These are phyloP conservation scores for Procambarus clarkii DNA, from an alignment of 1,140 invertebrate genomes.

Conservation along the genomic window DNA sequence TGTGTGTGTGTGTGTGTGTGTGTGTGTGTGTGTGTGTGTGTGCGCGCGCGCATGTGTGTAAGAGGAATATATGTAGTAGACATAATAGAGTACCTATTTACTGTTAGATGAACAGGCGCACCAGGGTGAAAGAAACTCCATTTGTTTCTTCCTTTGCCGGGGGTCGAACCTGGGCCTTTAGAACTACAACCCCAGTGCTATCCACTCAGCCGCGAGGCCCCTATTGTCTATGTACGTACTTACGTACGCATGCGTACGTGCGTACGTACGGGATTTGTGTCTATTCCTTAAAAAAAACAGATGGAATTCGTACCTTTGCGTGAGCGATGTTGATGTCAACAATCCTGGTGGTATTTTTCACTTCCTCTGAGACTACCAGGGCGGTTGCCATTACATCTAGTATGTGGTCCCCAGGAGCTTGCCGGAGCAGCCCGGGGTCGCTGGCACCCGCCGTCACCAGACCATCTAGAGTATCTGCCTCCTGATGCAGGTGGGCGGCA, in stretches of 20 bases:
- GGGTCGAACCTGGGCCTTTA: too few relatives aligned
- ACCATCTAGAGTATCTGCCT: background rate
- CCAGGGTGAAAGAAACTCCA: too few relatives aligned
- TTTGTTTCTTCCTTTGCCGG: too few relatives aligned
- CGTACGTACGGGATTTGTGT: background rate
- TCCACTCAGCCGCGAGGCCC: too few relatives aligned
- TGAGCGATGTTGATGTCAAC: background rate
- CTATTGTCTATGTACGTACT: too few relatives aligned
- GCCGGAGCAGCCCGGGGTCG: background rate
- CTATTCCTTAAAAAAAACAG: background rate
- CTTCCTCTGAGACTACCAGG: background rate
- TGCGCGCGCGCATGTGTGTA: background rate
- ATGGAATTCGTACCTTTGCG: background rate
- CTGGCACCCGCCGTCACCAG: background rate
- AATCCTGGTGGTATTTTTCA: background rate
- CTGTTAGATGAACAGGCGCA: too few relatives aligned
- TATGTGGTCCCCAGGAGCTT: background rate
- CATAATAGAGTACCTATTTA: too few relatives aligned
- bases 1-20: background rate
- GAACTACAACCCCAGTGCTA: too few relatives aligned
- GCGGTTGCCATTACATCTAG: background rate
- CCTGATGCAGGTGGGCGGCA: background rate
- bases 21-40: constrained; percentile 6
- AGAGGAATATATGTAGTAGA: too few relatives aligned
- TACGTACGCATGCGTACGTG: too few relatives aligned